phyloP scores from a whole-genome alignment of 2,113 vertebrate species.

The Cisticola juncidis region DNA sequence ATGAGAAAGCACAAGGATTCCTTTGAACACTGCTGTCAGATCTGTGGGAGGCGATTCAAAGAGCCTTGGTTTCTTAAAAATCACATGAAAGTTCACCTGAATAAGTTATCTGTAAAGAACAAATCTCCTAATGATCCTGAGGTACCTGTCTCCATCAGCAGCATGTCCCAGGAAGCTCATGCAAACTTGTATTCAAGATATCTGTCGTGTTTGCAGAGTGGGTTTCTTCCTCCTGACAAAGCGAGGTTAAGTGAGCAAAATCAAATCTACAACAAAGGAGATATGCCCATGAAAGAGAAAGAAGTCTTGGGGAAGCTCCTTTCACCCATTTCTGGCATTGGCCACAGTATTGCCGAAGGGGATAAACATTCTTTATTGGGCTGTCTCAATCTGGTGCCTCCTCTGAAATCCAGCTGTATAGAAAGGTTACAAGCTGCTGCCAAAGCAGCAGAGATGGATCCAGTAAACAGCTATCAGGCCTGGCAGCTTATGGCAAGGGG shows the following conservation, averaged over 20 bases:
- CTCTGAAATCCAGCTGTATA: slow-evolving; percentile 97
- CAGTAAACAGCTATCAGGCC: slow-evolving; percentile 95
- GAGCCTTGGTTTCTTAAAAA: slow-evolving; percentile 99
- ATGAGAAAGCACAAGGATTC: slow-evolving; percentile 99
- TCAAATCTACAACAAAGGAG: slow-evolving; percentile 89
- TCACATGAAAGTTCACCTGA: slow-evolving; percentile 99
- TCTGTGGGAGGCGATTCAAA: slow-evolving; percentile 96
- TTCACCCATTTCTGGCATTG: slow-evolving; percentile 86
- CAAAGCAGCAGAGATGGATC: slow-evolving; percentile 98
- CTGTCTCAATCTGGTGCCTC: slow-evolving; percentile 94
- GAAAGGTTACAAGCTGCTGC: slow-evolving; percentile 95
- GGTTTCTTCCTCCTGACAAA: slow-evolving; percentile 92
- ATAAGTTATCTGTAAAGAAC: slow-evolving; percentile 95
- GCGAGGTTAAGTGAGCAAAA: slow-evolving; percentile 86
- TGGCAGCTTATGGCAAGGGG: slow-evolving; percentile 99
- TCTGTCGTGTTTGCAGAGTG: slow-evolving; percentile 94
- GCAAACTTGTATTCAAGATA: slow-evolving; percentile 95
- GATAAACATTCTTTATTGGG: slow-evolving; percentile 95
- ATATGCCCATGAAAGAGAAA: slow-evolving; percentile 91
- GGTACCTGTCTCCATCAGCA: slow-evolving; percentile 83
- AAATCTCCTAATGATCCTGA: slow-evolving; percentile 84
- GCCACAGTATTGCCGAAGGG: slow-evolving; percentile 86
- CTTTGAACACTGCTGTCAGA: slow-evolving; percentile 98
- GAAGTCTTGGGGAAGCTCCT: slow-evolving; percentile 95
- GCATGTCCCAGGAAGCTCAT: slow-evolving; percentile 92